These are phyloP conservation scores for Montipora sp. DNA, from an alignment of 64 coral and sea anemone species.

Conservation along the genomic window DNA sequence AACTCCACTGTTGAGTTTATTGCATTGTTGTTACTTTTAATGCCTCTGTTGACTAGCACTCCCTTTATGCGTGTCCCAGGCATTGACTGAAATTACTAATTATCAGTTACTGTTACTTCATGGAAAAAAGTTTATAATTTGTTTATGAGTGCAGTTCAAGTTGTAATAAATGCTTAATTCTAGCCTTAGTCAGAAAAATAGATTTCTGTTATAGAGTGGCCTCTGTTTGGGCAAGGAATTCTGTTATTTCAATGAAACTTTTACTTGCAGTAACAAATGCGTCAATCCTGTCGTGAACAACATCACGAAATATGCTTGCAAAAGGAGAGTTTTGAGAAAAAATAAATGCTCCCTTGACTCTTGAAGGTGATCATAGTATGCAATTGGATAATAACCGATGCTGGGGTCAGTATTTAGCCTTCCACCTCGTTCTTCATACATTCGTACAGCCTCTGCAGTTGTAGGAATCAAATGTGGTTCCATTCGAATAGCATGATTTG, in stretches of 20 bases:
- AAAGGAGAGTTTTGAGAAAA: background rate
- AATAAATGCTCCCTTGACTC: slow-evolving; percentile 43
- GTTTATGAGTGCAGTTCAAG: background rate
- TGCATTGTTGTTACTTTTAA: too few species aligned
- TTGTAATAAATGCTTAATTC: background rate
- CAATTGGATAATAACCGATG: slow-evolving; percentile 54
- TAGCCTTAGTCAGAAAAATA: background rate
- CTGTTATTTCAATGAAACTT: background rate
- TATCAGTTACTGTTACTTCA: background rate
- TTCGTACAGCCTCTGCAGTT: slow-evolving; percentile 39
- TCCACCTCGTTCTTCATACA: slow-evolving; percentile 60
- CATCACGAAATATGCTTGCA: slow-evolving; percentile 22
- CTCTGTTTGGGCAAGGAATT: background rate
- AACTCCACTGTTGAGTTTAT: too few species aligned
- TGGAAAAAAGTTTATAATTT: background rate
- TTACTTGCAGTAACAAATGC: background rate
- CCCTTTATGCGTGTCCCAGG: background rate
- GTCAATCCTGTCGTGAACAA: background rate
- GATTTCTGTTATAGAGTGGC: background rate
- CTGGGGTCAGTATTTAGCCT: slow-evolving; percentile 24
- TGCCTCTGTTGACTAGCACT: background rate
- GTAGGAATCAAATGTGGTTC: slow-evolving; percentile 38
- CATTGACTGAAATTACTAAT: background rate
- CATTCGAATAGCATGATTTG: background rate
- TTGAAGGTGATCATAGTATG: slow-evolving; percentile 13